These are phyloP conservation scores for Emydura subglobosa DNA, from an alignment of 2,113 vertebrate genomes.

Conservation along the genomic window DNA sequence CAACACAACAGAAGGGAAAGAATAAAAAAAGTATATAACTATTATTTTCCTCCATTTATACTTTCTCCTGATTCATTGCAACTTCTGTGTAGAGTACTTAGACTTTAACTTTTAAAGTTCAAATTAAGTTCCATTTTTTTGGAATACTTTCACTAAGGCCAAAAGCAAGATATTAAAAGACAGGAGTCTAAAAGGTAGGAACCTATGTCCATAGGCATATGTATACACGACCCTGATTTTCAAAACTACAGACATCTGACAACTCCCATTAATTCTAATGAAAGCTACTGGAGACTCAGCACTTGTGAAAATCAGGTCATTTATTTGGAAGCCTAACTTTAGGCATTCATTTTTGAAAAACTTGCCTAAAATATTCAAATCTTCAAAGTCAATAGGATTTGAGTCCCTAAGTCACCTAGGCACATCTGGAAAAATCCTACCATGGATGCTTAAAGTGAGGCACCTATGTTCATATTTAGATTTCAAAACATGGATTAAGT, in stretches of 20 bases:
- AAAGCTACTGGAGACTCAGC: not conserved
- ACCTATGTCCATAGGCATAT: slow-evolving; percentile 47
- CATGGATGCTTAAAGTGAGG: rapidly evolving
- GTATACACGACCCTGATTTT: slow-evolving; percentile 41
- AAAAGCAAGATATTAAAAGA: slow-evolving; percentile 31
- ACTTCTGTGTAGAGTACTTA: not conserved
- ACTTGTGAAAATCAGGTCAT: slow-evolving; percentile 13
- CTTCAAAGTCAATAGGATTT: not conserved
- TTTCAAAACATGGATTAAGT: not conserved
- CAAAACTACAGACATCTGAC: slow-evolving; percentile 18
- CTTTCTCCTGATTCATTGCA: not conserved
- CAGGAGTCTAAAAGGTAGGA: not conserved
- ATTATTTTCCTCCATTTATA: not conserved
- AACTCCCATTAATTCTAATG: slow-evolving; percentile 30
- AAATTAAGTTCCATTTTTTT: slow-evolving; percentile 14
- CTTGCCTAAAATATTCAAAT: slow-evolving; percentile 3
- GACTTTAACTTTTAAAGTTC: not conserved
- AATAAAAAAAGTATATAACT: not conserved
- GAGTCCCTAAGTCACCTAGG: not conserved
- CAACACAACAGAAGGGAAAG: not conserved
- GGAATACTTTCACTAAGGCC: slow-evolving; percentile 17
- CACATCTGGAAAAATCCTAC: not conserved
- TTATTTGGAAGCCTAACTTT: slow-evolving; percentile 15
- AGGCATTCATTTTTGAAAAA: slow-evolving; percentile 11
- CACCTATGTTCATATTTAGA: not conserved